Evolutionary conservation across 2,113 vertebrate genomes (phyloP), one percentile per base, ranked within the genome.

Genomic region (Microtus montanus): DNA sequence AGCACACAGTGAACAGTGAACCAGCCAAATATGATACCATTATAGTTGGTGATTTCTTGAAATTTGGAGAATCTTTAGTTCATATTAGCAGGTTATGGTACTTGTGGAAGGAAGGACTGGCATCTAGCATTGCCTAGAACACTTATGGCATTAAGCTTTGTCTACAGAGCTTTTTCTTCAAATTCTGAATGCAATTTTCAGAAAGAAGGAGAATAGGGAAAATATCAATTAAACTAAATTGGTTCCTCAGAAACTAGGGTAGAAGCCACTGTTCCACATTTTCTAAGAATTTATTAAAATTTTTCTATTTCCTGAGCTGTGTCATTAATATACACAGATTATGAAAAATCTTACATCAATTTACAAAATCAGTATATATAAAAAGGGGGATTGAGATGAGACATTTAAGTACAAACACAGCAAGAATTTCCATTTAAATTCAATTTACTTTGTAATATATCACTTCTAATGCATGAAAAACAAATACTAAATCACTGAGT

Each of bases 161-260:
- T 63, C 44, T 70, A 58, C 20, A 85, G 47, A 71, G 77, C 41
- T 75, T 85, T 83, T 73, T 4, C 75, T 75, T n/a, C 13, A 19
- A 26, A 77, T 79, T 93, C 64, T 87, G 88, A 90, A 84, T 85
- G 90, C 85, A 75, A 85, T 85, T 87, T 93, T 80, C 54, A 91
- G 64, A 94, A 93, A 89, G 41, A 63, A 93, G 68, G 15, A 15
- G 4, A 74, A 63, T 58, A 87, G 80, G 30, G 19, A 44, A 41
- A 77, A 92, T 68, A 89, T n/a, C 77, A 75, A 68, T 75, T 58
- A 87, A 52, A 47, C n/a, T 54, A 74, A 64, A 58, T 54, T 58
- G 70, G 41, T 71, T 92, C 75, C 84, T 84, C 63, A 75, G 75
- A 95, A 91, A 85, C 87, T 33, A 90, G 54, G 78, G 74, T 19